Evolutionary conservation across 2,113 vertebrate species (phyloP).

Genomic region (Pipra filicauda): DNA sequence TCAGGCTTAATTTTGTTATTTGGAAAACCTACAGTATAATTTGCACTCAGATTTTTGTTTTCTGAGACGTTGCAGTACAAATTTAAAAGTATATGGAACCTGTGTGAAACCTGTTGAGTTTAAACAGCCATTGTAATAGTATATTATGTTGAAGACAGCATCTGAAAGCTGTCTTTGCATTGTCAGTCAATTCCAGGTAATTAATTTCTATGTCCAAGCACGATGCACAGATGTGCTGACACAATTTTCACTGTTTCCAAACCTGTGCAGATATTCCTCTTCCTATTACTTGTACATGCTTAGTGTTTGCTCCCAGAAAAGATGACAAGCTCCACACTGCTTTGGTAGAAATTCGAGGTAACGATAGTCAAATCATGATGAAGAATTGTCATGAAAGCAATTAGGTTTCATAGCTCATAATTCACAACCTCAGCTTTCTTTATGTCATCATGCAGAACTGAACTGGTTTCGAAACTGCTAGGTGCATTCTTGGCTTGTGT

Average conservation of each 20-base stretch:
- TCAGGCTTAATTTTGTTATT: slow-evolving; percentile 20
- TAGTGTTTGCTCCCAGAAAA: background rate
- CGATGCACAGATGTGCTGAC: slow-evolving; percentile 44
- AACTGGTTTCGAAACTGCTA: background rate
- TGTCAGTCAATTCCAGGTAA: slow-evolving; percentile 44
- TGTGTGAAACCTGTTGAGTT: background rate
- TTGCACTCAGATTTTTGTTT: slow-evolving; percentile 7
- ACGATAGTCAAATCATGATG: background rate
- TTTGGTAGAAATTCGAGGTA: background rate
- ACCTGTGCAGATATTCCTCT: slow-evolving; percentile 48
- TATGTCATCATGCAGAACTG: background rate
- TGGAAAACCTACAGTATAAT: background rate
- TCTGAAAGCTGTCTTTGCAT: slow-evolving; percentile 14
- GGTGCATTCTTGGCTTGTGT: accelerated
- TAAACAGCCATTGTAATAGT: slow-evolving; percentile 2
- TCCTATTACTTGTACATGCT: background rate
- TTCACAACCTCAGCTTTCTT: slow-evolving; percentile 8
- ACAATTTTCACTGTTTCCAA: slow-evolving; percentile 33
- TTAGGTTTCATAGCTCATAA: background rate
- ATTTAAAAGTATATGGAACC: background rate
- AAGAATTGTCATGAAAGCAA: background rate
- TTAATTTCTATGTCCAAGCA: slow-evolving; percentile 63
- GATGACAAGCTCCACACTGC: background rate
- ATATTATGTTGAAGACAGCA: background rate
- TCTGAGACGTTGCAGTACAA: slow-evolving; percentile 29